Percentiles rank a stretch among this genome's conserved stretches.
phyloP scores from a whole-genome alignment of 2,113 vertebrate species.

The Siniperca chuatsi region DNA sequence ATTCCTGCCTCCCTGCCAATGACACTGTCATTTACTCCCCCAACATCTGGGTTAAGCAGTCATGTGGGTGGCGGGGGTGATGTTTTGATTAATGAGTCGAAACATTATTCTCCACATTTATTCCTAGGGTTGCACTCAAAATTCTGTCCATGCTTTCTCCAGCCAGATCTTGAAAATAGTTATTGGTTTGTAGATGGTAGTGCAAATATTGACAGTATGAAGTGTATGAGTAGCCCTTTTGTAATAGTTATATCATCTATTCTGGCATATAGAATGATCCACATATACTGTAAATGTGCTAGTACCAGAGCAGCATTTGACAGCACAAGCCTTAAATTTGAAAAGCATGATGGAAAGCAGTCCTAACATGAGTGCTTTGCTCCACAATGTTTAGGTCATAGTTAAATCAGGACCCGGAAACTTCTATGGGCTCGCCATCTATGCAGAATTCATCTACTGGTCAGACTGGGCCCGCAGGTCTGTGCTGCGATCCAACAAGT shows the following conservation, averaged over 20 bases:
- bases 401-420: conserved; percentile 95
- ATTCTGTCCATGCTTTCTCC: not conserved
- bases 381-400: conserved; percentile 86
- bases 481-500: conserved; percentile 95
- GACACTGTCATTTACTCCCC: conserved; percentile 81
- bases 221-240: not conserved
- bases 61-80: conserved; percentile 52
- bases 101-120: conserved; percentile 34
- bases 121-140: conserved; percentile 18
- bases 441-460: conserved; percentile 98
- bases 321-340: not conserved
- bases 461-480: conserved; percentile 95
- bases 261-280: not conserved
- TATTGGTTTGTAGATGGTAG: conserved; percentile 3
- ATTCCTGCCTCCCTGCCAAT: conserved; percentile 75
- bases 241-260: not conserved
- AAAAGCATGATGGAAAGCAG: not conserved
- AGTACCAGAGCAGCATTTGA: not conserved
- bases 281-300: not conserved
- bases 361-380: conserved; percentile 7
- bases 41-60: conserved; percentile 83
- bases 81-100: conserved; percentile 71
- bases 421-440: conserved; percentile 95
- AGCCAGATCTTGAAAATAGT: conserved; percentile 18
- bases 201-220: conserved; percentile 3